Percentiles rank a stretch among this genome's conserved stretches.
These are phyloP conservation scores for Scartelaos histophorus DNA, from an alignment of 2,113 vertebrate genomes.

Conservation along the genomic window DNA sequence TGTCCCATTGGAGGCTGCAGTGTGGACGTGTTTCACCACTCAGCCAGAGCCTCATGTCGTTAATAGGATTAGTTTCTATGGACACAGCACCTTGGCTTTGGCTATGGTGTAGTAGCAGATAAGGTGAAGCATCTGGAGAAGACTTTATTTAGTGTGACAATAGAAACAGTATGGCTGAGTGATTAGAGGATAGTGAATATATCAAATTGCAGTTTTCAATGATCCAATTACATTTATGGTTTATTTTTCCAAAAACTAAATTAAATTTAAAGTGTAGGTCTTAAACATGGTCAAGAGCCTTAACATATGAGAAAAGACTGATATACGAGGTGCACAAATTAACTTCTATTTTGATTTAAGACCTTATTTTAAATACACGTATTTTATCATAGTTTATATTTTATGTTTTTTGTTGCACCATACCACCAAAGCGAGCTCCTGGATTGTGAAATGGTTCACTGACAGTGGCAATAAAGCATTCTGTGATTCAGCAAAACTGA, in stretches of 20 bases:
- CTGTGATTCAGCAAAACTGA: too few relatives aligned
- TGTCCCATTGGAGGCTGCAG: constrained; percentile 53
- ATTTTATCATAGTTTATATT: too few relatives aligned
- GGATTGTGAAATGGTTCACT: too few relatives aligned
- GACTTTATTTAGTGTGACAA: background rate
- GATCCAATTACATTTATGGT: background rate
- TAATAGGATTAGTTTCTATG: constrained; percentile 71
- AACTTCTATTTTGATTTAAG: too few relatives aligned
- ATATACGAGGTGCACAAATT: too few relatives aligned
- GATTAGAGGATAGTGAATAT: background rate
- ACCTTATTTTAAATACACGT: too few relatives aligned
- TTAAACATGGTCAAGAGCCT: too few relatives aligned
- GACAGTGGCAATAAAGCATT: too few relatives aligned
- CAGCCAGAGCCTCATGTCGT: constrained; percentile 39
- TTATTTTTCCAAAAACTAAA: background rate
- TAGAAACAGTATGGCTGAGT: background rate
- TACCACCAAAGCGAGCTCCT: too few relatives aligned
- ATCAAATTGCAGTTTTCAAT: background rate
- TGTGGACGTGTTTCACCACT: constrained; percentile 46
- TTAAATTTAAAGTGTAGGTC: too few relatives aligned
- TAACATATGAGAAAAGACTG: too few relatives aligned
- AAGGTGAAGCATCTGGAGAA: constrained; percentile 34
- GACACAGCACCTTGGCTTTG: constrained; percentile 31
- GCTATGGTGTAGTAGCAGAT: constrained; percentile 9
- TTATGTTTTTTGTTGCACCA: too few relatives aligned